Evolutionary conservation across 2,113 vertebrate species (phyloP), one percentile per base, ranked within the genome.

Genomic region (Eubucco bourcierii): DNA sequence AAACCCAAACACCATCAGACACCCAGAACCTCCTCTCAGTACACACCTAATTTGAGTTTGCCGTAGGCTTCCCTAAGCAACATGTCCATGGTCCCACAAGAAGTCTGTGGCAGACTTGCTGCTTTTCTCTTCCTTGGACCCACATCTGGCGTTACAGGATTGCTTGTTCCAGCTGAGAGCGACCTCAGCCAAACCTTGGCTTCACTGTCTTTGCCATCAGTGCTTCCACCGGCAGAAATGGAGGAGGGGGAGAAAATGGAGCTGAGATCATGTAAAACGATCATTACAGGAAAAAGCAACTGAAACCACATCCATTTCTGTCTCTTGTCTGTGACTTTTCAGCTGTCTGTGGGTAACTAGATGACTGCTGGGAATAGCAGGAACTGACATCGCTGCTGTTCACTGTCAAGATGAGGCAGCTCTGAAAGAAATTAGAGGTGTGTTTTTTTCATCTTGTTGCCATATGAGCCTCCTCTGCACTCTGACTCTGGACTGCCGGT

Each of bases 111-210:
- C 70, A 78, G 21, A 8, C 63, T 7, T 7, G 23, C 34, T 87
- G 47, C 34, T 82, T 81, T 75, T 19, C 52, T 66, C n/a, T 59
- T 17, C 58, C 29, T 71, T 3, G 1, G 25, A 25, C 29, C 4
- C 3, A 1, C n/a, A 28, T 61, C 81, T 65, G 65, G 23, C 0
- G 0, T 84, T 78, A 11, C 0, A 1, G 65, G 23, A 66, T 44
- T 6, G 0, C 20, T 59, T n/a, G 6, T 67, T 74, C 75, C 53
- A 76, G 29, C 82, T 63, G 70, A 58, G 25, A 59, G 2, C 4
- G 8, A 58, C 66, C 41, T 67, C 82, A 87, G 29, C 33, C 56
- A 31, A 72, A 59, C 21, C 29, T 23, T n/a, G 31, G 23, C 29
- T 70, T 71, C 4, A 1, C 56, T 21, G 63, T 53, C 52, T 28